phyloP scores from a whole-genome alignment of 2,888 invertebrate species.

The Hartigia nigra region DNA sequence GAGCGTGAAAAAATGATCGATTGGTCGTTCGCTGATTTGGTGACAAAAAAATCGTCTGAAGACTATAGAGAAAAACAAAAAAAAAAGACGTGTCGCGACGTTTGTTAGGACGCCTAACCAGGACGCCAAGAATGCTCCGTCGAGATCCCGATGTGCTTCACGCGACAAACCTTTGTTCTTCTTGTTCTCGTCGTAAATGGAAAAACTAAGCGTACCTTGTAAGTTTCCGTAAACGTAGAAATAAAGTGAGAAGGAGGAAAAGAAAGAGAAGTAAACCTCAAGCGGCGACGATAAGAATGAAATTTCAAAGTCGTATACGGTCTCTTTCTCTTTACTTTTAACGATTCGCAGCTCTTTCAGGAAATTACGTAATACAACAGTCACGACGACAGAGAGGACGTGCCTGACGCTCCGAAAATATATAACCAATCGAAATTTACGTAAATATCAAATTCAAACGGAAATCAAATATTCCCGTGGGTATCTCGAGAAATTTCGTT shows the following conservation, averaged over 20 bases:
- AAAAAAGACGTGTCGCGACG: not conserved
- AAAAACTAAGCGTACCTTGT: slow-evolving; percentile 40
- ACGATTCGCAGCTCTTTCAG: not conserved
- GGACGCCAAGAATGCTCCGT: not conserved
- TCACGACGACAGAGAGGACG: not conserved
- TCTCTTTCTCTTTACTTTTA: not conserved
- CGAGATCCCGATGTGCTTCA: not conserved
- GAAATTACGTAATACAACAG: not conserved
- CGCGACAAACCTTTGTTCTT: not conserved
- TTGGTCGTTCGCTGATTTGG: not conserved
- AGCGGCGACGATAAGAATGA: not conserved
- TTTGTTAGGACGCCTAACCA: not conserved
- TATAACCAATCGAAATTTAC: not conserved
- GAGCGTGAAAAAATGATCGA: not conserved
- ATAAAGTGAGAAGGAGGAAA: not conserved
- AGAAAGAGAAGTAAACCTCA: not conserved
- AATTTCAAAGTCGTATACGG: not conserved
- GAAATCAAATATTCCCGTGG: not conserved
- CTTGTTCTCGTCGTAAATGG: slow-evolving; percentile 31
- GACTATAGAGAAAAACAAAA: not conserved
- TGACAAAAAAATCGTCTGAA: not conserved
- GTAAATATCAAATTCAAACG: not conserved
- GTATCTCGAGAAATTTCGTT: not conserved
- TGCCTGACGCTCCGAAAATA: not conserved
- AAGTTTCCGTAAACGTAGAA: slow-evolving; percentile 29